Percentiles rank a stretch among this genome's conserved stretches.
Evolutionary conservation across 2,113 vertebrate genomes (phyloP).

Genomic region (Vireo altiloquus): DNA sequence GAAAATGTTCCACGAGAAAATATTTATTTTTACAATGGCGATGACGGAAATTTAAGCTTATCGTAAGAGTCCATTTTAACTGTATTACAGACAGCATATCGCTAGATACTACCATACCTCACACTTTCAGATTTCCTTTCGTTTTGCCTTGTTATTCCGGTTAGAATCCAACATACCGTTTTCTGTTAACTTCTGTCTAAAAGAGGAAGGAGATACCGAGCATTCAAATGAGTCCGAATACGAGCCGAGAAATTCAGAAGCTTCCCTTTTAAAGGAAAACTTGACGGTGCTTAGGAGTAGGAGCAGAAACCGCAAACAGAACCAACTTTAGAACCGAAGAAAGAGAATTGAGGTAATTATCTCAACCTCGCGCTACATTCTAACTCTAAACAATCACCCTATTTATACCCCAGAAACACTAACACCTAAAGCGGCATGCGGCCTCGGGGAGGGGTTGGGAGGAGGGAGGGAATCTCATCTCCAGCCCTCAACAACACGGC

Average conservation of each 20-base stretch:
- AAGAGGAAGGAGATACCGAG: background rate
- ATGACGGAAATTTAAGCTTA: background rate
- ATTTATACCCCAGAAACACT: background rate
- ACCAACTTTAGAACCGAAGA: background rate
- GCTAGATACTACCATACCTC: background rate
- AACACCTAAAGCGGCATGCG: background rate
- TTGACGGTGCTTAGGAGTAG: background rate
- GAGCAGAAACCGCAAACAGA: background rate
- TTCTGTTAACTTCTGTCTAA: background rate
- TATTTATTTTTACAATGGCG: background rate
- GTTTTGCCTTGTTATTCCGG: background rate
- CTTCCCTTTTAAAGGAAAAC: background rate
- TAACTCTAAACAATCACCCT: background rate
- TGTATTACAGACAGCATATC: background rate
- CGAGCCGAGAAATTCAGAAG: background rate
- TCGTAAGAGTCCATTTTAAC: background rate
- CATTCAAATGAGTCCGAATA: background rate
- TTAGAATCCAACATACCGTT: background rate
- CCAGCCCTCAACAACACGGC: background rate
- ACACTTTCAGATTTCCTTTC: background rate
- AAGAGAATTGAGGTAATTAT: background rate
- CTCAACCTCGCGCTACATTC: background rate
- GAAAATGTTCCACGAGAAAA: background rate
- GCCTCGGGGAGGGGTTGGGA: background rate
- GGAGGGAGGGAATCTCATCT: too few relatives aligned